Percentiles rank a stretch among this genome's conserved stretches.
Evolutionary conservation across 2,113 vertebrate species (phyloP).

Genomic region (Larimichthys crocea): DNA sequence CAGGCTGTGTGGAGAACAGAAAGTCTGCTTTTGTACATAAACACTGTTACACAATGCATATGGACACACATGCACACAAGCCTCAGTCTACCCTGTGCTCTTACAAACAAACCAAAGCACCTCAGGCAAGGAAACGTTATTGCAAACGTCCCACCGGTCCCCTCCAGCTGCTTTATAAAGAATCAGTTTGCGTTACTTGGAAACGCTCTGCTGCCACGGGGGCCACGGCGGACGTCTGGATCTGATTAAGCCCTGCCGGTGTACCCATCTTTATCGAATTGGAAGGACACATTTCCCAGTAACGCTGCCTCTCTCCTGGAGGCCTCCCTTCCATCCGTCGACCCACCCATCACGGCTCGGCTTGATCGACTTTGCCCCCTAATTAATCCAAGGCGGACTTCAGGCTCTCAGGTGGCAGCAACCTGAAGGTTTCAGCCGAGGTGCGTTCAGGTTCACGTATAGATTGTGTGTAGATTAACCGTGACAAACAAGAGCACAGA

Average conservation of each 20-base stretch:
- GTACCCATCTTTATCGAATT: constrained; percentile 55
- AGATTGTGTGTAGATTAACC: background rate
- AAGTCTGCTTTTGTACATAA: constrained; percentile 7
- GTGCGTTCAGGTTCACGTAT: constrained; percentile 10
- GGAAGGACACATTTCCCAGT: constrained; percentile 48
- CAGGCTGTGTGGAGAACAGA: constrained; percentile 25
- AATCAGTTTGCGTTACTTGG: constrained; percentile 69
- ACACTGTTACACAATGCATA: constrained; percentile 21
- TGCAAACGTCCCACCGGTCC: constrained; percentile 65
- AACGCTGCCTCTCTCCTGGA: constrained; percentile 41
- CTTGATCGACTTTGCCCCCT: constrained; percentile 22
- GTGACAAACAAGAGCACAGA: too few species aligned
- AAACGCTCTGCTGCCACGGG: constrained; percentile 55
- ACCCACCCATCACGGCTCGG: constrained; percentile 2
- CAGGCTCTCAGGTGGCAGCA: constrained; percentile 11
- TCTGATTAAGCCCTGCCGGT: constrained; percentile 56
- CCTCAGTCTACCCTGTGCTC: constrained; percentile 21
- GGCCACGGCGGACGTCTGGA: constrained; percentile 56
- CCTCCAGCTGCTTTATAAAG: constrained; percentile 66
- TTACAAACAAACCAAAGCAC: constrained; percentile 52
- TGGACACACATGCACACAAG: background rate
- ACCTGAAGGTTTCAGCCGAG: constrained; percentile 11
- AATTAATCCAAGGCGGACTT: constrained; percentile 56
- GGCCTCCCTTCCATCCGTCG: constrained; percentile 12
- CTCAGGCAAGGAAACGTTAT: constrained; percentile 68